Evolutionary conservation across 2,113 vertebrate genomes (phyloP).

Genomic region (Planiliza haematocheilus): DNA sequence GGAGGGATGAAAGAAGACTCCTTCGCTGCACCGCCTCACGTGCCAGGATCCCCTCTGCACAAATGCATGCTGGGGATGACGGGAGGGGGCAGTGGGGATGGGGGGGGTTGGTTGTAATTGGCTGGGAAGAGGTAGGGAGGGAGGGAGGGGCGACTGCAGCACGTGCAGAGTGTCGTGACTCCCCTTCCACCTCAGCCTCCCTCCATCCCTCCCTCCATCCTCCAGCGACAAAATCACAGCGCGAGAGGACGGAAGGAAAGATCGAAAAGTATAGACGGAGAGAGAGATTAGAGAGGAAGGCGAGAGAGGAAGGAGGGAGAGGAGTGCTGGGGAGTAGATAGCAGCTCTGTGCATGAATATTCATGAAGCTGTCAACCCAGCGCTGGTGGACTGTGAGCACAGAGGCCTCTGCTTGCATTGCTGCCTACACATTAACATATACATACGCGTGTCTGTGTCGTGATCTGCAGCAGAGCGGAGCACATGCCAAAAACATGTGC

Average conservation of each 20-base stretch:
- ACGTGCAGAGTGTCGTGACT: slow-evolving; percentile 78
- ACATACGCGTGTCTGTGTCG: not conserved
- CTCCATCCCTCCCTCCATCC: slow-evolving; percentile 35
- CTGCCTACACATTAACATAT: slow-evolving; percentile 34
- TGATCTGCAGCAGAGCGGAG: not conserved
- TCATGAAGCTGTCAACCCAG: slow-evolving; percentile 27
- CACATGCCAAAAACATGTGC: slow-evolving; percentile 11
- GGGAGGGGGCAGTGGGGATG: too few relatives aligned
- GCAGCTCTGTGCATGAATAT: not conserved
- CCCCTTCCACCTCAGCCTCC: slow-evolving; percentile 20
- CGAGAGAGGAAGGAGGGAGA: slow-evolving; percentile 2
- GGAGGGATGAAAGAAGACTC: not conserved
- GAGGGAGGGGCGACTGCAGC: slow-evolving; percentile 45
- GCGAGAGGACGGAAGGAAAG: not conserved
- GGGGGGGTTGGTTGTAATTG: slow-evolving; percentile 67
- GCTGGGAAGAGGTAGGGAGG: slow-evolving; percentile 33
- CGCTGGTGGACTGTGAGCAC: slow-evolving; percentile 15
- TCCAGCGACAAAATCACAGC: slow-evolving; percentile 25
- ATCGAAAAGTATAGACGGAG: slow-evolving; percentile 30
- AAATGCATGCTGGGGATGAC: slow-evolving; percentile 31
- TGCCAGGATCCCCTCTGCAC: slow-evolving; percentile 57
- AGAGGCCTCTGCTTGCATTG: slow-evolving; percentile 36
- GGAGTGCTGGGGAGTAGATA: not conserved
- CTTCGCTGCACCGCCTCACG: slow-evolving; percentile 34
- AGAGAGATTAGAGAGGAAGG: slow-evolving; percentile 38